Percentiles rank a stretch among this genome's conserved stretches.
These are phyloP conservation scores for Oscheius sp. DNA, from an alignment of 2,888 invertebrate genomes.

Conservation along the genomic window DNA sequence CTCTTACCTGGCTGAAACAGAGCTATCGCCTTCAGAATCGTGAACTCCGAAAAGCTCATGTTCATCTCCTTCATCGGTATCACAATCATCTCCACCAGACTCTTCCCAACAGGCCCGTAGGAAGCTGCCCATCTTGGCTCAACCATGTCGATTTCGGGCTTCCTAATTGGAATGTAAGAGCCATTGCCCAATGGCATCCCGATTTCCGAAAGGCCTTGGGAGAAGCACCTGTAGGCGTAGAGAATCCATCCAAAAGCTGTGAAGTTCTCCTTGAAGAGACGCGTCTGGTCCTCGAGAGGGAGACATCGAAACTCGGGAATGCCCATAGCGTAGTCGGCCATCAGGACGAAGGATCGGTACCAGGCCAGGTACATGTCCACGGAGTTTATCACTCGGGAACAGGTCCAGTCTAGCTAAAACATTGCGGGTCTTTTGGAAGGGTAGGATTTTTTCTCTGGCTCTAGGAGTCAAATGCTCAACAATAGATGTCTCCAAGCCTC, in stretches of 20 bases:
- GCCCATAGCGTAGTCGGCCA: constrained; percentile 63
- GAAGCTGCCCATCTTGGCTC: constrained; percentile 56
- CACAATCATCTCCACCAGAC: constrained; percentile 61
- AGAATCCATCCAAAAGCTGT: constrained; percentile 66
- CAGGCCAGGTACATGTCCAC: constrained; percentile 56
- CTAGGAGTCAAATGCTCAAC: too few species aligned
- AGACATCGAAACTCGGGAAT: constrained; percentile 59
- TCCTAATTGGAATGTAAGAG: constrained; percentile 59
- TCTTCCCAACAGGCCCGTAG: constrained; percentile 58
- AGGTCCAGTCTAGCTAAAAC: constrained; percentile 48
- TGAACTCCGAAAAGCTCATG: constrained; percentile 59
- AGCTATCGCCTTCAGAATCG: constrained; percentile 60
- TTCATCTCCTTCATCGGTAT: constrained; percentile 59
- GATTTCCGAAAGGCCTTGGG: constrained; percentile 33
- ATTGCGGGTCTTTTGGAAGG: background rate
- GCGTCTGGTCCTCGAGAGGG: constrained; percentile 58
- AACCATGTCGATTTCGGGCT: constrained; percentile 50
- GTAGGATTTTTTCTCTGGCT: background rate
- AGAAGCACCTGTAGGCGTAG: constrained; percentile 56
- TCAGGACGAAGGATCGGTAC: constrained; percentile 64
- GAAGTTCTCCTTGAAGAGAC: constrained; percentile 65
- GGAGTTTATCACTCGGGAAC: constrained; percentile 59
- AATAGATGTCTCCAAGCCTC: too few species aligned
- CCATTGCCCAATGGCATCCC: constrained; percentile 66
- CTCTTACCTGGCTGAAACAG: constrained; percentile 58